These are phyloP conservation scores for Musca vetustissima DNA, from an alignment of 1,140 invertebrate species.

Conservation along the genomic window DNA sequence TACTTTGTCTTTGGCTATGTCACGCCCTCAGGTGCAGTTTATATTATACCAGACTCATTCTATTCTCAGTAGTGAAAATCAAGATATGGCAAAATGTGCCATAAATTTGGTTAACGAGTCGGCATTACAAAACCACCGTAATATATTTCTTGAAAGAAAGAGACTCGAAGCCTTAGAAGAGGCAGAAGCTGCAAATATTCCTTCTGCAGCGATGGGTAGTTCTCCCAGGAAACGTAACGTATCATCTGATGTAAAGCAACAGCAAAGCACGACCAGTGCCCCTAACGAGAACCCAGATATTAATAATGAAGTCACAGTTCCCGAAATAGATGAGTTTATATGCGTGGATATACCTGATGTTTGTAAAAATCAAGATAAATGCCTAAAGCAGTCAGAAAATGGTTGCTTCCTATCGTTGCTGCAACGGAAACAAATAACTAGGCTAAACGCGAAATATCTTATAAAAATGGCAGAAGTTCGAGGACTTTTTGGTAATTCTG, in stretches of 20 bases:
- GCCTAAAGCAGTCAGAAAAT: constrained; percentile 57
- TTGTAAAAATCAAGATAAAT: constrained; percentile 58
- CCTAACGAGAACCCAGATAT: background rate
- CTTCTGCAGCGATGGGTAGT: constrained; percentile 45
- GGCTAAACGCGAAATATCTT: constrained; percentile 77
- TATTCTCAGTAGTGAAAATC: constrained; percentile 67
- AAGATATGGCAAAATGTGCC: constrained; percentile 63
- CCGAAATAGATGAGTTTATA: constrained; percentile 73
- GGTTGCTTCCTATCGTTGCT: constrained; percentile 72
- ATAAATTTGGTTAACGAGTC: constrained; percentile 65
- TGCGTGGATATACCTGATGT: constrained; percentile 61
- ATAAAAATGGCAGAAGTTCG: constrained; percentile 76
- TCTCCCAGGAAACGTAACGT: constrained; percentile 41
- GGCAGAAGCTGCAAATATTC: constrained; percentile 47
- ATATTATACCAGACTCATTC: constrained; percentile 73
- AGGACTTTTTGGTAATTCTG: constrained; percentile 67
- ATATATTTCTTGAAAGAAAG: constrained; percentile 44
- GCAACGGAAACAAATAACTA: constrained; percentile 72
- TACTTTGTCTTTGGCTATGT: constrained; percentile 66
- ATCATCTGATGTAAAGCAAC: constrained; percentile 32
- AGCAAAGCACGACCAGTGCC: background rate
- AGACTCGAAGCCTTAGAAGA: constrained; percentile 48
- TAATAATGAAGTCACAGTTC: constrained; percentile 50
- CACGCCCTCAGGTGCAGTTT: constrained; percentile 70
- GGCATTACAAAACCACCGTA: constrained; percentile 63